Base-by-base conservation (phyloP, 2,797 vertebrate species). In the Glyptemys insculpta region DNA sequence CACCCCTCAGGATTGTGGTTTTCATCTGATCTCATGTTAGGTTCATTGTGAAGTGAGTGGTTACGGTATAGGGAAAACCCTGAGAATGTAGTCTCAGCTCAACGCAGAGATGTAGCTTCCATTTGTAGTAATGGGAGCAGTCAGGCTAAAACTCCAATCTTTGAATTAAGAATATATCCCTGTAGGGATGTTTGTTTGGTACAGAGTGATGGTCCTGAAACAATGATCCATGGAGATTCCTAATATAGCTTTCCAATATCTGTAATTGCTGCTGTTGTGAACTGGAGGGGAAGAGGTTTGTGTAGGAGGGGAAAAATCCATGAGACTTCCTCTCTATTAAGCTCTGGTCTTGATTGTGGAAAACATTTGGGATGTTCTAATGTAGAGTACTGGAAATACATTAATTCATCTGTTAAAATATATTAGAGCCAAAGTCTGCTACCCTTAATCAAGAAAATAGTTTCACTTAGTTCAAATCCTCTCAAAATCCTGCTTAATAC, bases 261-360 rank as follows among this genome's bases (percentile, higher is more conserved):
- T 97, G 49, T 90, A 97, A 94, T 68, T 96, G 97, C 96, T 97
- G 96, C 86, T 90, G 5, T 90, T 97, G 97, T 96, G 97, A 65
- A 84, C 81, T 86, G 90, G 80, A 94, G 94, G 92, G 92, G 91
- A 96, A 96, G 94, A 93, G 87, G 82, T 94, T 96, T 97, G 91
- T 95, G 94, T 94, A 29, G 14, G 4, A 78, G 44, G 15, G 27
- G 27, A 2, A 87, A 53, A 25, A 65, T 87, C 92, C 96, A 82
- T 65, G 91, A 78, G 89, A 37, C 72, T 0, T 78, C 25, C 15
- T 31, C 44, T 31, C 74, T 78, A 31, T 78, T 78, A 31, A 49
- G 15, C 86, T 92, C 90, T 0, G 31, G 72, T 93, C 86, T 82
- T 85, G 88, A 79, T 85, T 81, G 83, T 44, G 34, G 37, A 50